Evolutionary conservation across 1,140 invertebrate genomes (phyloP), one percentile per base, ranked within the genome.

Genomic region (Pararge aegeria): DNA sequence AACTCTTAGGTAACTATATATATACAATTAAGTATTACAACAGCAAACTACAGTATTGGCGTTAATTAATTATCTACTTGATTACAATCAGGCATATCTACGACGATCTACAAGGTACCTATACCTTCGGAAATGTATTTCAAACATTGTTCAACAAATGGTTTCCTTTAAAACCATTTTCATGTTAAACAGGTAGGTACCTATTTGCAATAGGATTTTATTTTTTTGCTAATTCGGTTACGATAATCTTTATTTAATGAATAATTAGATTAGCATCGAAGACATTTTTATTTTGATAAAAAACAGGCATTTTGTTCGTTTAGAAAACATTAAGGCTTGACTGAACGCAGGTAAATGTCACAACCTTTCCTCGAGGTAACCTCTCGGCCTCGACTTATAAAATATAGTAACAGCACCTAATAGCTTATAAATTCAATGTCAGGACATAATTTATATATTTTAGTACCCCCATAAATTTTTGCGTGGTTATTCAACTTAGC

Each of bases 341-440:
- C 30, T 34, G 9, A 50, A 13, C 13, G 4, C 7, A 34, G 10
- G 1, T 16, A 30, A 50, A 50, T 34, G 48, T 34, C 24, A 29
- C 30, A 50, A 50, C 48, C 24, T 50, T 50, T 50, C 24, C 15
- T 50, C 48, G 27, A 50, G 48, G 30, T 34, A 34, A 16, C n/a
- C 48, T 30, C 46, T 50, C 48, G 27, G 27, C 24, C 48, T 50
- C n/a, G n/a, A 21, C 46, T 48, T 27, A 48, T 13, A 48, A 48
- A 48, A n/a, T 48, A 15, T 21, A 24, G 10, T 24, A 24, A 24
- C 7, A 7, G 24, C 24, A n/a, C n/a, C n/a, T n/a, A n/a, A n/a
- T n/a, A n/a, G n/a, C n/a, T n/a, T n/a, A n/a, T n/a, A n/a, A n/a
- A n/a, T 27, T 7, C 4, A 27, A 27, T 27, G 27, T 27, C 10